Conservation (phyloP, 2,888 invertebrate species). For the Drosophila rubida region DNA sequence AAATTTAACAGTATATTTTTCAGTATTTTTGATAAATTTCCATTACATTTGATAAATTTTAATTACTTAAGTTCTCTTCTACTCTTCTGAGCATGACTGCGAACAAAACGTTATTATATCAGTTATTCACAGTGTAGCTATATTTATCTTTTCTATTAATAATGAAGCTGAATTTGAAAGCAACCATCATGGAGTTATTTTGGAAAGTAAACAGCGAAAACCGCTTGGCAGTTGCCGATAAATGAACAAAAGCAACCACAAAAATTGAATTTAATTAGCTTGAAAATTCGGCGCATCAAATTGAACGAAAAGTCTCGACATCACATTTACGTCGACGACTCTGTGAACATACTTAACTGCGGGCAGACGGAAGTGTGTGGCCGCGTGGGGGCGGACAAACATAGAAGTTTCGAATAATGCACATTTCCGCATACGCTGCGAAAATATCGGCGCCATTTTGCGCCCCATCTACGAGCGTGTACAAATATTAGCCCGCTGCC, state of each 20-base stretch:
- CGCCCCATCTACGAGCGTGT: conserved; percentile 19
- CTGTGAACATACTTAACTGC: conserved; percentile 18
- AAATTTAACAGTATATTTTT: no score
- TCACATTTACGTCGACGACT: conserved; percentile 14
- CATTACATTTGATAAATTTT: no score
- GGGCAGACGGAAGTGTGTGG: background rate
- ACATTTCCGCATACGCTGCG: conserved; percentile 72
- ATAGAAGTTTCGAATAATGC: conserved; percentile 72
- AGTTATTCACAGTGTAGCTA: no score
- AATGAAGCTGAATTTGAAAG: no score
- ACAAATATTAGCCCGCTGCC: conserved; percentile 55
- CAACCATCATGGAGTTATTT: no score
- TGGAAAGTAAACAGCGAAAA: no score
- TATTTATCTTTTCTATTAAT: no score
- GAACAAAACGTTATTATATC: no score
- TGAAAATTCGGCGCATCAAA: background rate
- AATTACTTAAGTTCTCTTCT: no score
- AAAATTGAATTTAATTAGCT: conserved; percentile 5
- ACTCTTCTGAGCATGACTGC: no score
- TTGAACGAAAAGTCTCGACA: conserved; percentile 13
- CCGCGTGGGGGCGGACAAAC: conserved; percentile 28
- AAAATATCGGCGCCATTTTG: conserved; percentile 55
- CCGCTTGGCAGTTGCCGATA: no score
- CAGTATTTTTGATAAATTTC: no score
- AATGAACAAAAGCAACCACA: background rate